phyloP scores from a whole-genome alignment of 2,797 vertebrate genomes.

The Notolabrus celidotus region DNA sequence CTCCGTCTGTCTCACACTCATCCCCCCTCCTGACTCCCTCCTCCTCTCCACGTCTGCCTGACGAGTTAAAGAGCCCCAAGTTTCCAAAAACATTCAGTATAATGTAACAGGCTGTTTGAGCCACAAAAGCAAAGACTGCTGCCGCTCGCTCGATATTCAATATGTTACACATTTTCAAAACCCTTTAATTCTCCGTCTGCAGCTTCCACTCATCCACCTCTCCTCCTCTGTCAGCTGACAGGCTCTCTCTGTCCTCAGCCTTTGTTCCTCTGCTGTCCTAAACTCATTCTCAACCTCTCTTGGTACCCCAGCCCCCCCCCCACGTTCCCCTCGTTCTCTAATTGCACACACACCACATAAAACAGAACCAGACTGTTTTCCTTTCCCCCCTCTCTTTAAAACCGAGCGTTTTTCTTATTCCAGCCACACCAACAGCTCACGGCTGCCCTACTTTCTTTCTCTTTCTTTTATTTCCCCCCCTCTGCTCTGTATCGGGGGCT shows the following conservation, averaged over 20 bases:
- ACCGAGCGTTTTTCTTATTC: constrained; percentile 73
- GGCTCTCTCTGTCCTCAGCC: constrained; percentile 26
- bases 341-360: constrained; percentile 85
- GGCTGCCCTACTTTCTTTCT: constrained; percentile 61
- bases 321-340: constrained; percentile 65
- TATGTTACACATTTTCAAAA: background rate
- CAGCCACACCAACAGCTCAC: constrained; percentile 64
- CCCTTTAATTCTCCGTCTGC: constrained; percentile 11
- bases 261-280: constrained; percentile 46
- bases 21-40: constrained; percentile 7
- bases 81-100: constrained; percentile 48
- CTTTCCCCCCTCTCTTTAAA: constrained; percentile 67
- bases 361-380: constrained; percentile 87
- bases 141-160: constrained; percentile 2
- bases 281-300: constrained; percentile 51
- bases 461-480: constrained; percentile 28
- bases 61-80: constrained; percentile 15
- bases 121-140: constrained; percentile 1
- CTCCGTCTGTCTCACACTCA: background rate
- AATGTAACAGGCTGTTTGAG: constrained; percentile 24
- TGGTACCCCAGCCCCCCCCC: constrained; percentile 35
- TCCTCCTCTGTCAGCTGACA: constrained; percentile 36
- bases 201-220: constrained; percentile 27
- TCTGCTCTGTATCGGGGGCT: constrained; percentile 36
- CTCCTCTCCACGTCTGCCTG: constrained; percentile 1